A percentile compares a stretch with the other conserved stretches of the same genome.
These are phyloP conservation scores for Himalopsyche tibetana DNA, from an alignment of 2,888 invertebrate genomes.

Conservation along the genomic window DNA sequence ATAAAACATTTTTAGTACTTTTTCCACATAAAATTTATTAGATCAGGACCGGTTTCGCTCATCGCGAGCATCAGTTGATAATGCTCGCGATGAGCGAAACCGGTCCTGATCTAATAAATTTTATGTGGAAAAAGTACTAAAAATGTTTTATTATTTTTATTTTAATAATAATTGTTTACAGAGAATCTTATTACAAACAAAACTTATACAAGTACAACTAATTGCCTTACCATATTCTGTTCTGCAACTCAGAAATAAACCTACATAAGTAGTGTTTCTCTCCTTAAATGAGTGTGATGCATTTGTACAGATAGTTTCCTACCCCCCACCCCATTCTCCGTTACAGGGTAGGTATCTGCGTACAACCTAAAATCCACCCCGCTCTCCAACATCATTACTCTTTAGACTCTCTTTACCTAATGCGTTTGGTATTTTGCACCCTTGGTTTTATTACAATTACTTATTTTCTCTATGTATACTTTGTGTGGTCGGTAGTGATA, in stretches of 20 bases:
- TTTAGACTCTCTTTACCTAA: slow-evolving; percentile 50
- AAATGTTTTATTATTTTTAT: no score
- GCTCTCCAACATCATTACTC: slow-evolving; percentile 53
- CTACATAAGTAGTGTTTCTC: background rate
- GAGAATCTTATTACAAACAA: background rate
- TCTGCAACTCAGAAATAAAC: background rate
- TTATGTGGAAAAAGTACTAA: no score
- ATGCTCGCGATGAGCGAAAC: no score
- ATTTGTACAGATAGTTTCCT: background rate
- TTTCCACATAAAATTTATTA: no score
- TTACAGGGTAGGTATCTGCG: background rate
- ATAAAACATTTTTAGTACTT: no score
- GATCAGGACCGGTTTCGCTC: no score
- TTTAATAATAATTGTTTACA: no score
- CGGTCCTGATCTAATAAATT: no score
- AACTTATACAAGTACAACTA: background rate
- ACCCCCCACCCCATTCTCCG: background rate
- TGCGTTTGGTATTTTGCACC: slow-evolving; percentile 47
- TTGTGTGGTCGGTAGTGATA: background rate
- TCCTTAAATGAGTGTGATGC: background rate
- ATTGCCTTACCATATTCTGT: slow-evolving; percentile 7
- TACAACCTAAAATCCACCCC: slow-evolving; percentile 4
- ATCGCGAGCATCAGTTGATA: no score
- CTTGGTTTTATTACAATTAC: background rate
- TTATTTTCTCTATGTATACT: background rate